Evolutionary conservation across 2,113 vertebrate species (phyloP), one percentile per base, ranked within the genome.

Genomic region (Motacilla tschutschensis): DNA sequence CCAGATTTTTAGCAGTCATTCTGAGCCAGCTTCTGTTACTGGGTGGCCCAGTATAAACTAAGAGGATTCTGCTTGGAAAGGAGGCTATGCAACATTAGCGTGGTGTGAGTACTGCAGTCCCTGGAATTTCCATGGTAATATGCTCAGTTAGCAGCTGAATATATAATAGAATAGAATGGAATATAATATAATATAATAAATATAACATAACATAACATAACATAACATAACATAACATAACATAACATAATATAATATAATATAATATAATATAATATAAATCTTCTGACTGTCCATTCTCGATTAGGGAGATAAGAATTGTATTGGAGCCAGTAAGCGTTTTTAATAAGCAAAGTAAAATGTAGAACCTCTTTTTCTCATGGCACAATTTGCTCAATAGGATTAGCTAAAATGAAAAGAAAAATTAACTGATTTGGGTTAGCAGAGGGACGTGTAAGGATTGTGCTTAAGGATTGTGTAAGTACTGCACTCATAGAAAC

Each of bases 1-100:
- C 65, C 79, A 85, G 82, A 83, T 66, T 53, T 87, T 59, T 69
- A 67, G 65, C 57, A 85, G 22, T 53, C 25, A 64, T 53, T 85
- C 41, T 5, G 54, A 57, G 17, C 47, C 64, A 85, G 53, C 10
- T 63, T 77, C 8, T 83, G 17, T 48, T 70, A 43, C 57, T 83
- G 79, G 57, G 76, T 93, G 79, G 76, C 69, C 62, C n/a, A 19
- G 22, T 25, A 55, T 5, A 38, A 83, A 74, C 53, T 16, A 14
- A 66, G 6, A 6, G 12, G 9, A 33, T 87, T 6, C 18, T 71
- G 15, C 31, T 60, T 31, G 67, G 44, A 83, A 74, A 77, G 14
- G 17, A 66, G 16, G 18, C 4, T 35, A 18, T 60, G 16, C 28
- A 78, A 74, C 82, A 63, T 35, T 31, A 60, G 15, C 0, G 0